Base-by-base conservation (phyloP, 1,140 invertebrate species). In the Cydia pomonella region DNA sequence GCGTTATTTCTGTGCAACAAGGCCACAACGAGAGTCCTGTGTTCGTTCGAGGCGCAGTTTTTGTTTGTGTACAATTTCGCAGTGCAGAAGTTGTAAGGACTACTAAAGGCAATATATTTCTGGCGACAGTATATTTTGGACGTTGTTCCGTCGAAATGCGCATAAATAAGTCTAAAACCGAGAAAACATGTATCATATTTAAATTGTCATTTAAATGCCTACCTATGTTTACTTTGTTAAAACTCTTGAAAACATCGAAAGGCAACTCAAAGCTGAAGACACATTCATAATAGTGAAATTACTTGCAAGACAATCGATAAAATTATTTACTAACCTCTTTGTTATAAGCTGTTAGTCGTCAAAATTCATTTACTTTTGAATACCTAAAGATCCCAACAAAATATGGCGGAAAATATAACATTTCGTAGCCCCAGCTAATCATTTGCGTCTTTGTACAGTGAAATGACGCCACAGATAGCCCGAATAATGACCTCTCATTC, bases 1-100 rank as follows among this genome's bases (percentile, higher is more conserved):
- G 50, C 50, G 27, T 73, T 73, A 73, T 73, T 73, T 73, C 50
- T 25, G 72, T 59, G 50, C 47, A 33, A 62, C 72, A 73, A 73
- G 72, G 72, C 72, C 72, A 50, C 41, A 44, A 44, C 10, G 21
- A 44, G 33, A 21, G n/a, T 23, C 72, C 47, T 23, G 47, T 13
- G 44, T 21, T 25, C 25, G 27, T 62, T 23, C 64, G 64, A 41
- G 72, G 16, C n/a, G 47, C 44, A 33, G 23, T 53, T 73, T 53
- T 62, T 62, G 44, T 53, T 73, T 47, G 47, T 62, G 50, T 25
- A 59, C 23, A 50, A 73, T 72, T 72, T 72, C 71, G 71, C 64
- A 69, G 64, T 69, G 64, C 64, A 69, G 64, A 69, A 69, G 33
- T 69, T 69, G 13, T 18, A 33, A 38, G n/a, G n/a, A n/a, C n/a